phyloP scores from a whole-genome alignment of 1,140 invertebrate genomes.

The Laupala kohalensis region DNA sequence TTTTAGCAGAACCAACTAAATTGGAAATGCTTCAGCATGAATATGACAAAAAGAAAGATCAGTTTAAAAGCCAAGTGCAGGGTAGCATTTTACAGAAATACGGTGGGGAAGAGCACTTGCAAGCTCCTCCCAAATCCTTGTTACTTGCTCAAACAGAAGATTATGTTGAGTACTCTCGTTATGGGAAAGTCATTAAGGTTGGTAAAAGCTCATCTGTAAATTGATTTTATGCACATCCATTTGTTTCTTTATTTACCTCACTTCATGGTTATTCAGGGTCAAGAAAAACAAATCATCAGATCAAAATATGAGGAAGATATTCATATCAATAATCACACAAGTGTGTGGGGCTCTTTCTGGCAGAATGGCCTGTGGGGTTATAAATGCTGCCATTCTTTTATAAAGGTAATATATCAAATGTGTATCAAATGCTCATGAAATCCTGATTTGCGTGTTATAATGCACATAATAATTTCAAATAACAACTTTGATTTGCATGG shows the following conservation, averaged over 20 bases:
- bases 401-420: constrained; percentile 66
- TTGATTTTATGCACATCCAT: neutral
- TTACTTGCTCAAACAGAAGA: constrained; percentile 90
- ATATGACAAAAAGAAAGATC: constrained; percentile 78
- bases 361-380: constrained; percentile 85
- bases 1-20: constrained; percentile 95
- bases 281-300: constrained; percentile 72
- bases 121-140: constrained; percentile 71
- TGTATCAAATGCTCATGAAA: too few relatives aligned
- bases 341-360: constrained; percentile 95
- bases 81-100: constrained; percentile 72
- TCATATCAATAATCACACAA: constrained; percentile 80
- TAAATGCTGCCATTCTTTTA: constrained; percentile 86
- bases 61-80: constrained; percentile 64
- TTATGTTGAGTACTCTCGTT: constrained; percentile 91
- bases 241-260: constrained; percentile 15
- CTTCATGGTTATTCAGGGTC: too few relatives aligned
- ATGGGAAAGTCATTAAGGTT: constrained; percentile 65
- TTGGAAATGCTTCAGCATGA: constrained; percentile 82
- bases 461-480: too few relatives aligned
- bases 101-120: constrained; percentile 82
- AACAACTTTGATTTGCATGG: too few relatives aligned
- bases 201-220: neutral
- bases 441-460: too few relatives aligned
- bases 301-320: constrained; percentile 95